These are phyloP conservation scores for Rhincodon typus DNA, from an alignment of 2,797 vertebrate species.

Conservation along the genomic window DNA sequence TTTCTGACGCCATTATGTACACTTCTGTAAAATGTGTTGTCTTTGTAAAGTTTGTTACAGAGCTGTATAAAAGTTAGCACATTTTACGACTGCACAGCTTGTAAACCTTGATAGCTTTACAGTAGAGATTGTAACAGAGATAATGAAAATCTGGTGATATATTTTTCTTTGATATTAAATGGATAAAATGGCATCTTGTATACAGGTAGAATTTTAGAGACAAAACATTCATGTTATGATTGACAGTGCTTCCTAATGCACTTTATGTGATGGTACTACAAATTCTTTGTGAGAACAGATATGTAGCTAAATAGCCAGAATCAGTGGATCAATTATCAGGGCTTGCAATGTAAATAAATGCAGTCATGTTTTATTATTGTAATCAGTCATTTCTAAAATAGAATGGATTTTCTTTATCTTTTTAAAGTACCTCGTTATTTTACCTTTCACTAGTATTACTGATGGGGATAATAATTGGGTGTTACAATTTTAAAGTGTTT, in stretches of 20 bases:
- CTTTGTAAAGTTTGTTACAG: background rate
- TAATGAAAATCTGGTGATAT: background rate
- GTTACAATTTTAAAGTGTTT: constrained; percentile 9
- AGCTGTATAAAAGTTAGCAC: background rate
- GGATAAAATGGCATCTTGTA: background rate
- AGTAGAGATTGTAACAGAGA: background rate
- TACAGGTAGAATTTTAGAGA: background rate
- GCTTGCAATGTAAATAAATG: background rate
- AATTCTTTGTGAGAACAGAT: background rate
- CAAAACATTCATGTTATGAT: background rate
- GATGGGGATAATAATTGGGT: constrained; percentile 14
- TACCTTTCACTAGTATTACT: constrained; percentile 6
- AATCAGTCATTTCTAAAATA: constrained; percentile 32
- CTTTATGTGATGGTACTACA: background rate
- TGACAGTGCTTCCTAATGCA: background rate
- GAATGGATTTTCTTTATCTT: constrained; percentile 19
- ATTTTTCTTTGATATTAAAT: background rate
- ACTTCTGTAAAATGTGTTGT: background rate
- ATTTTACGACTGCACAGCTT: background rate
- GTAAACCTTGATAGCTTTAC: background rate
- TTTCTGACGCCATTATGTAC: background rate
- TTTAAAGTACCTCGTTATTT: constrained; percentile 32
- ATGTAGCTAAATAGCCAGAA: background rate
- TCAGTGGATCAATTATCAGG: constrained; percentile 29
- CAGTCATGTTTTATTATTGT: constrained; percentile 23